Percentiles rank a stretch among this genome's conserved stretches.
Evolutionary conservation across 1,140 invertebrate species (phyloP).

Genomic region (Penaeus chinensis): DNA sequence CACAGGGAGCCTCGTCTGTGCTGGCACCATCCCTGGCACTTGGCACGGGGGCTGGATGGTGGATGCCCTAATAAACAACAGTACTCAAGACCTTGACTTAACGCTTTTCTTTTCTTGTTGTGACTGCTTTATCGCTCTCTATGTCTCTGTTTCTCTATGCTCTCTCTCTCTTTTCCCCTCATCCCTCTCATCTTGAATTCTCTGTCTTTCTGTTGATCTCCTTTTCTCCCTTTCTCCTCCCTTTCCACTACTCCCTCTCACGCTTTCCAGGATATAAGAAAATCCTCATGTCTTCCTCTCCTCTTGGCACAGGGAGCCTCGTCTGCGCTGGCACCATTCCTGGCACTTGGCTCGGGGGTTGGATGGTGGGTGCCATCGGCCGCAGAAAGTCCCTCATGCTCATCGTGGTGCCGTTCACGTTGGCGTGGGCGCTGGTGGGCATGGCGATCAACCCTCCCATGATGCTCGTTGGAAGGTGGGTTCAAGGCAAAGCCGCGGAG

Average conservation of each 20-base stretch:
- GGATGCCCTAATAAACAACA: not conserved
- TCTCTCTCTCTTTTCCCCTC: too few species aligned
- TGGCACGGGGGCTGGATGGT: constrained; percentile 11
- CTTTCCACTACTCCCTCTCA: not conserved
- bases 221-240: not conserved
- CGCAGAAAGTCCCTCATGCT: constrained; percentile 6
- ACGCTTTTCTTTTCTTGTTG: too few species aligned
- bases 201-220: not conserved
- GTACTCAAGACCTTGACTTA: too few species aligned
- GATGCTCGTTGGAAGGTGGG: constrained; percentile 22
- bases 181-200: too few species aligned
- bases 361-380: constrained; percentile 14
- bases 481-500: not conserved
- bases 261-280: too few species aligned
- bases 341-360: constrained; percentile 3
- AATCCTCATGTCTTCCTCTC: not conserved
- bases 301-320: not conserved
- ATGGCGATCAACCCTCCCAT: not conserved
- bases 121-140: too few species aligned
- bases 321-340: constrained; percentile 20
- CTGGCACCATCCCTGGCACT: constrained; percentile 20
- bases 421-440: constrained; percentile 9
- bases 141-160: too few species aligned
- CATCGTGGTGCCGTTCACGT: not conserved
- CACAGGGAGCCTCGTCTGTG: constrained; percentile 10